These are phyloP conservation scores for Xylocampa areola DNA, from an alignment of 2,888 invertebrate species.

Conservation along the genomic window DNA sequence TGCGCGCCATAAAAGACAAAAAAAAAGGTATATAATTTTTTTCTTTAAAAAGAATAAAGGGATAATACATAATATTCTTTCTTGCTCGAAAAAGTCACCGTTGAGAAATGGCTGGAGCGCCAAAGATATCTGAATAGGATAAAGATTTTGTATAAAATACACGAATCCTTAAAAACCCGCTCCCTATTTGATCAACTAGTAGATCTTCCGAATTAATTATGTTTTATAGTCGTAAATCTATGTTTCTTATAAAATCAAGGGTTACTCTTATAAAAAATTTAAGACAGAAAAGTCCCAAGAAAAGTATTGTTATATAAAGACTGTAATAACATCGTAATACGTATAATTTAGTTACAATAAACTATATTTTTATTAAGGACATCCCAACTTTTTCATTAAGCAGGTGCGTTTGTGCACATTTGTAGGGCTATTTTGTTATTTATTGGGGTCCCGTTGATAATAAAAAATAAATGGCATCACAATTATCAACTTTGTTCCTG, in stretches of 20 bases:
- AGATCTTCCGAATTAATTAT: background rate
- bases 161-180: constrained; percentile 22
- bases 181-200: constrained; percentile 16
- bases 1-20: constrained; percentile 71
- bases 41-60: constrained; percentile 71
- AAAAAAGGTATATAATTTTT: constrained; percentile 66
- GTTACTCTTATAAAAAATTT: too few relatives aligned
- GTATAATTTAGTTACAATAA: constrained; percentile 61
- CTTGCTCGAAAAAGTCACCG: constrained; percentile 63
- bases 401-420: constrained; percentile 80
- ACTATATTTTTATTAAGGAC: constrained; percentile 71
- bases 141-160: constrained; percentile 52
- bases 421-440: constrained; percentile 71
- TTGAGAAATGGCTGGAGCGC: constrained; percentile 44
- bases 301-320: constrained; percentile 29
- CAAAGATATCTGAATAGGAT: constrained; percentile 57
- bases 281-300: constrained; percentile 1
- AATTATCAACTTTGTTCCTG: constrained; percentile 77
- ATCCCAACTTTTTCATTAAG: constrained; percentile 76
- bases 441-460: constrained; percentile 69
- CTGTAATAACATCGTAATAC: constrained; percentile 63
- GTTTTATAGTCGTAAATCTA: background rate
- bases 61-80: constrained; percentile 76
- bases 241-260: background rate
- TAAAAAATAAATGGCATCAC: constrained; percentile 82